phyloP scores from a whole-genome alignment of 2,888 invertebrate genomes.

The Pachliopta kotzebuea region DNA sequence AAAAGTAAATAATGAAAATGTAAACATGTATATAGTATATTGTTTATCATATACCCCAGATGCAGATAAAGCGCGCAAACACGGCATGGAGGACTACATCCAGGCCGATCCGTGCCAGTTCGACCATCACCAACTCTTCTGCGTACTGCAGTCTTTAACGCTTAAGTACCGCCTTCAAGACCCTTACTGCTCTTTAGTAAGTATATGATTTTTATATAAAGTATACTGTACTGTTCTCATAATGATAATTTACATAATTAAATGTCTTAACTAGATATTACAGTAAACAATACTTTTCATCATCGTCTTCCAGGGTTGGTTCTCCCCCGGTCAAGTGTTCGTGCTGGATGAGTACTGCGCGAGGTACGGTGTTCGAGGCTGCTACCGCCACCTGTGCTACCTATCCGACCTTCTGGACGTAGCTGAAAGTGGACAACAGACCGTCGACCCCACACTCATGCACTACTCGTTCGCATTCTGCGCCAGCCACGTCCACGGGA shows the following conservation, averaged over 20 bases:
- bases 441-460: constrained; percentile 99
- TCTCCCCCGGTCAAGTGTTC: constrained; percentile 99
- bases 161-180: constrained; percentile 97
- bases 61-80: constrained; percentile 97
- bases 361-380: constrained; percentile 97
- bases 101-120: constrained; percentile 99
- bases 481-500: constrained; percentile 99
- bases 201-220: constrained; percentile 36
- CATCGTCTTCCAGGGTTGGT: constrained; percentile 91
- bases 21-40: no score
- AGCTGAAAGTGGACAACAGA: constrained; percentile 93
- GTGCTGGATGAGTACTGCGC: constrained; percentile 99
- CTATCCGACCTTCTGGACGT: constrained; percentile 96
- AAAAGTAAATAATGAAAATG: no score
- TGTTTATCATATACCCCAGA: constrained; percentile 72
- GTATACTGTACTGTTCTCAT: no score
- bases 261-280: no score
- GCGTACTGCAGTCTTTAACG: constrained; percentile 93
- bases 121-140: constrained; percentile 96
- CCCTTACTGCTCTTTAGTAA: constrained; percentile 98
- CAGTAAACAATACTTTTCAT: no score
- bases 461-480: constrained; percentile 99
- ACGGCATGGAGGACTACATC: constrained; percentile 99
- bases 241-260: no score
- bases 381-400: constrained; percentile 97